phyloP scores from a whole-genome alignment of 2,797 vertebrate genomes.

The Gila robusta region DNA sequence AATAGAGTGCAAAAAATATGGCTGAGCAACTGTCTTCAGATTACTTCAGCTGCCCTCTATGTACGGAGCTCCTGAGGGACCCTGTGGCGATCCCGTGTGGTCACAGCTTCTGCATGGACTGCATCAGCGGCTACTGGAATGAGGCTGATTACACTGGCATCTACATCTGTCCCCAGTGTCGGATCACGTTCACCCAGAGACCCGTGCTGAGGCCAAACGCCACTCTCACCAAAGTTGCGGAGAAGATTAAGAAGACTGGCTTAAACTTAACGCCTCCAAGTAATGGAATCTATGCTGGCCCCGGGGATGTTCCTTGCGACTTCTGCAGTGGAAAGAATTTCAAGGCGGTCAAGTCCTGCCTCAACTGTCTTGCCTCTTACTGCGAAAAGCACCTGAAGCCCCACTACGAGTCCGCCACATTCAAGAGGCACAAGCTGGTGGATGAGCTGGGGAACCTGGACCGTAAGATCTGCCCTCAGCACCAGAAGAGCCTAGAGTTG shows the following conservation, averaged over 20 bases:
- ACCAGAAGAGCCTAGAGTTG: constrained; percentile 97
- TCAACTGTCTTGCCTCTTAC: constrained; percentile 97
- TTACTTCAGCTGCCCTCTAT: constrained; percentile 86
- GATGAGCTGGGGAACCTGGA: constrained; percentile 96
- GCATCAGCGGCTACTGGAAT: constrained; percentile 88
- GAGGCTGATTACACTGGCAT: constrained; percentile 81
- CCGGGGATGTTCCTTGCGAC: constrained; percentile 93
- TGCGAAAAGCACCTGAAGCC: constrained; percentile 96
- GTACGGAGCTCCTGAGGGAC: constrained; percentile 80
- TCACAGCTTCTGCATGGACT: constrained; percentile 91
- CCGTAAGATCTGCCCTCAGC: constrained; percentile 94
- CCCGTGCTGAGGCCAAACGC: constrained; percentile 84
- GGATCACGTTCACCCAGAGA: constrained; percentile 84
- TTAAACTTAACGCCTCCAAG: constrained; percentile 65
- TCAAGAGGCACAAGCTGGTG: constrained; percentile 95
- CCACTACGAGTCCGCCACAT: constrained; percentile 91
- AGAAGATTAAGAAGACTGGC: constrained; percentile 83
- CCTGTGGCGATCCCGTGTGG: constrained; percentile 88
- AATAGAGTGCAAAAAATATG: constrained; percentile 68
- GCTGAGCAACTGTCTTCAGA: constrained; percentile 81
- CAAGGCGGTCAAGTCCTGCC: constrained; percentile 92
- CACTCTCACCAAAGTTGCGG: constrained; percentile 84
- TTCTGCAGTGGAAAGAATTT: constrained; percentile 95
- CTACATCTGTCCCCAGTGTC: constrained; percentile 87
- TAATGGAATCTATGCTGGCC: constrained; percentile 68